Base-by-base conservation (phyloP, 1,140 invertebrate genomes). In the Copidosoma floridanum region DNA sequence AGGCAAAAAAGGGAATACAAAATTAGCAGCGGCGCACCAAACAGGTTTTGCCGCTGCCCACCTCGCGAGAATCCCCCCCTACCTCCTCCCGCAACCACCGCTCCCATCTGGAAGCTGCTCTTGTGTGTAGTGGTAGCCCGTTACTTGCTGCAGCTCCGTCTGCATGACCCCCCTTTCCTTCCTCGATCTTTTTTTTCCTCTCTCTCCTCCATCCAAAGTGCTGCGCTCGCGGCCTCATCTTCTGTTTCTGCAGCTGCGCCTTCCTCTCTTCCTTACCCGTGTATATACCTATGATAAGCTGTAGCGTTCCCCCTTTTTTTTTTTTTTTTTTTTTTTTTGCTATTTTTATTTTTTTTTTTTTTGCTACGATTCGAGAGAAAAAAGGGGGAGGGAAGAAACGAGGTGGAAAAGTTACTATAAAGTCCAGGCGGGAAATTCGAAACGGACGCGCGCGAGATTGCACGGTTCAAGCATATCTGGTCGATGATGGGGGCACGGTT, bases 1-100 rank as follows among this genome's bases (percentile, higher is more conserved):
- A n/a, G n/a, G n/a, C 18, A 50, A 61, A 61, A 55, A 61, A 55
- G 46, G 44, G 35, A 55, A 55, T 61, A n/a, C n/a, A 56, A 61
- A 55, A 61, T 61, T 61, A 61, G 59, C 44, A 37, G 38, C 26
- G n/a, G 40, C 21, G 55, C 53, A 11, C 37, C 40, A 27, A 60
- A 60, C 57, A 60, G 57, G 57, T 53, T 60, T 60, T 20, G 11
- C 57, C 29, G 29, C 12, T 32, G 29, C 6, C 29, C 6, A 32
- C 6, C 6, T 16, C 47, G 18, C 14, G 7, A 16, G 10, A 6
- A n/a, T 16, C 16, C 10, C 7, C 41, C 10, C 55, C 40, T n/a
- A n/a, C n/a, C n/a, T n/a, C n/a, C n/a, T n/a, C 6, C 26, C 47
- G 18, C 14, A n/a, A 16, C 40, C 12, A n/a, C 40, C 16, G 40